Conservation (phyloP, 2,113 vertebrate genomes). For the zebrafish (Danio rerio) region DNA sequence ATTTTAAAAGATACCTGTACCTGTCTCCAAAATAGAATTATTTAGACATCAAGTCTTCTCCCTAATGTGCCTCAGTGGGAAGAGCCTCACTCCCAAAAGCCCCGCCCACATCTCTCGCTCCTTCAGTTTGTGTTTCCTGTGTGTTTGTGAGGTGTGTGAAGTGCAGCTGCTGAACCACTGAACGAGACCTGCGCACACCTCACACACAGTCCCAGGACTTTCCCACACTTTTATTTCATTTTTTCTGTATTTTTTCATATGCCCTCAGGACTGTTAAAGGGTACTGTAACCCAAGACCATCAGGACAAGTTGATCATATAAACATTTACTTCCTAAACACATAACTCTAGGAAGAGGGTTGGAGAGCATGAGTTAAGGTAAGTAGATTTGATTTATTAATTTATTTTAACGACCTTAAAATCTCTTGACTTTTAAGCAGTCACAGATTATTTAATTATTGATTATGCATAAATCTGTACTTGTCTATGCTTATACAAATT, state of each 20-base stretch:
- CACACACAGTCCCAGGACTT: neutral
- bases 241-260: neutral
- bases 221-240: neutral
- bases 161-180: neutral
- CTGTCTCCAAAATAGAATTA: too few species aligned
- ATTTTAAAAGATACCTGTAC: too few species aligned
- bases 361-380: slow-evolving; percentile 20
- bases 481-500: too few species aligned
- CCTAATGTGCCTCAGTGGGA: neutral
- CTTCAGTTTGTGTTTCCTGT: neutral
- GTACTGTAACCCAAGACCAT: neutral
- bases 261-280: neutral
- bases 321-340: neutral
- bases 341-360: neutral
- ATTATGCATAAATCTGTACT: neutral
- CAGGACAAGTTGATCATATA: slow-evolving; percentile 1
- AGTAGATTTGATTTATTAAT: neutral
- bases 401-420: neutral
- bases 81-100: neutral
- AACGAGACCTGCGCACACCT: neutral
- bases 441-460: neutral
- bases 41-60: neutral
- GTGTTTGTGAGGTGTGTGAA: neutral
- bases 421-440: neutral
- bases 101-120: neutral